Evolutionary conservation across 1,140 invertebrate species (phyloP).

Genomic region (Brachionus manjavacas): DNA sequence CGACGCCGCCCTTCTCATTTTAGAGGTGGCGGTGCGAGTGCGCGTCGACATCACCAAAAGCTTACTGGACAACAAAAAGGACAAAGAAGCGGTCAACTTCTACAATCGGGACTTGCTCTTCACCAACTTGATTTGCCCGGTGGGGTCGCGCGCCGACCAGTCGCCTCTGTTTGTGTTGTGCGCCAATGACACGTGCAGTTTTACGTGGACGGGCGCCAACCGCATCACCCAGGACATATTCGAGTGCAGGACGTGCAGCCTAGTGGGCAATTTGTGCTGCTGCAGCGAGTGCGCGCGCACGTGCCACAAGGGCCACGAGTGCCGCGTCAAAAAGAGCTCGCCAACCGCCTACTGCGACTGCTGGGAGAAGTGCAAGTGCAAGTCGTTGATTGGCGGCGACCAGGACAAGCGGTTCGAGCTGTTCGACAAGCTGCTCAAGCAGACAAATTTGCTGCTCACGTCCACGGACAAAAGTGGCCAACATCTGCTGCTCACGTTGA

Average conservation of each 20-base stretch:
- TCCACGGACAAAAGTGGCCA: conserved; percentile 84
- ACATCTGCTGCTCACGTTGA: conserved; percentile 89
- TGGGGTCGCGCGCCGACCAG: conserved; percentile 81
- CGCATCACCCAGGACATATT: conserved; percentile 99
- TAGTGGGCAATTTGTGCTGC: conserved; percentile 93
- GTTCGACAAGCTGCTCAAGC: conserved; percentile 75
- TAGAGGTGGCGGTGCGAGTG: conserved; percentile 70
- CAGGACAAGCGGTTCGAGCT: conserved; percentile 79
- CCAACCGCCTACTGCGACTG: conserved; percentile 99
- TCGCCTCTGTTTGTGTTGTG: conserved; percentile 91
- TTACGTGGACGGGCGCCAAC: conserved; percentile 97
- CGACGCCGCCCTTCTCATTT: conserved; percentile 77
- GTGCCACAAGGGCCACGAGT: conserved; percentile 87
- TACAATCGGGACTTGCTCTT: conserved; percentile 60
- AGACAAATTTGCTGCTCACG: conserved; percentile 76
- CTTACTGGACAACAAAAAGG: neutral
- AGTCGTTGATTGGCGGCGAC: conserved; percentile 83
- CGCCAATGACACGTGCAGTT: conserved; percentile 97
- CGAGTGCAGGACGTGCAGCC: conserved; percentile 94
- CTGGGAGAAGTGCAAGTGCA: conserved; percentile 98
- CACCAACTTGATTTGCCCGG: conserved; percentile 74
- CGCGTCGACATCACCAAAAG: neutral
- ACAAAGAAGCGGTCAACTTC: conserved; percentile 32
- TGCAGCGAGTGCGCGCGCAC: conserved; percentile 94
- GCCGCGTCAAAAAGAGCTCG: conserved; percentile 87